phyloP scores from a whole-genome alignment of 2,113 vertebrate genomes.

The Thymallus thymallus region DNA sequence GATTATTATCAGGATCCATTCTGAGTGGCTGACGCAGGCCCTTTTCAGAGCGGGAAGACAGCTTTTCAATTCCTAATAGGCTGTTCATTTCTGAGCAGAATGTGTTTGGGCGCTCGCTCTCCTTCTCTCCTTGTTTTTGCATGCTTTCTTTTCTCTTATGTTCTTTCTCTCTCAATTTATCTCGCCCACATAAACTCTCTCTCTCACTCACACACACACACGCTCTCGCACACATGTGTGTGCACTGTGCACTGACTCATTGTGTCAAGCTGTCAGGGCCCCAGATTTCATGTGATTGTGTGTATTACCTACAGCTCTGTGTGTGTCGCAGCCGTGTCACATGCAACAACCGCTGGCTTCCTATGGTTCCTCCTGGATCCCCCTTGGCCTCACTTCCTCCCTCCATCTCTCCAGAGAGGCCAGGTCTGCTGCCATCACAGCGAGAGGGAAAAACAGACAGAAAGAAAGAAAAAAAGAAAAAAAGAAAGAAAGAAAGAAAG shows the following conservation, averaged over 20 bases:
- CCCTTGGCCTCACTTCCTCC: background rate
- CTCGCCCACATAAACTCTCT: constrained; percentile 5
- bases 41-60: constrained; percentile 82
- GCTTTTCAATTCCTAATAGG: constrained; percentile 91
- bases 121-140: constrained; percentile 8
- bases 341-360: constrained; percentile 43
- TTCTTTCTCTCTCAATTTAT: constrained; percentile 35
- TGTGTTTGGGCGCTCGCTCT: constrained; percentile 64
- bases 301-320: constrained; percentile 48
- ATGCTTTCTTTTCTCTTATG: constrained; percentile 27
- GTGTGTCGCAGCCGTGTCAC: constrained; percentile 52
- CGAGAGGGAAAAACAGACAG: constrained; percentile 51
- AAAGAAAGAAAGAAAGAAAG: constrained; percentile 46
- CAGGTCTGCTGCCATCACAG: constrained; percentile 59
- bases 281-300: constrained; percentile 63
- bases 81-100: constrained; percentile 79
- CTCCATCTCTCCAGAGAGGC: background rate
- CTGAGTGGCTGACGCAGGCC: constrained; percentile 82
- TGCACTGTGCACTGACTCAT: constrained; percentile 5
- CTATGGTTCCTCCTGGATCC: constrained; percentile 62
- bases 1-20: constrained; percentile 84
- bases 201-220: constrained; percentile 22
- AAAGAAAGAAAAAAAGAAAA: background rate
- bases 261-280: constrained; percentile 61
- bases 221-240: background rate